Conservation (phyloP, 2,888 invertebrate species). For the Vesta saturnalis region DNA sequence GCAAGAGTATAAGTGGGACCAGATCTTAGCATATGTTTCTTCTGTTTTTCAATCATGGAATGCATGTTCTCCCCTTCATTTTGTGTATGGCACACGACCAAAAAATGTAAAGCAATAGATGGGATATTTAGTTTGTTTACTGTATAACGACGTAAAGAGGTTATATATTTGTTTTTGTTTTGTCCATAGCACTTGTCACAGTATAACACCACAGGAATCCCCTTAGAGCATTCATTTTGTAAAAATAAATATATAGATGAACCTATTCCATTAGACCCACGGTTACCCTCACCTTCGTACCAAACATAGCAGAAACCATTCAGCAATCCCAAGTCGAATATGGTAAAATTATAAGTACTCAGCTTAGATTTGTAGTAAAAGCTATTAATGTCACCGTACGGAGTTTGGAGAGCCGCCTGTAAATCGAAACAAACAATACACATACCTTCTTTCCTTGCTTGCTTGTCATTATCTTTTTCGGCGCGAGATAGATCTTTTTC, state of each 20-base stretch:
- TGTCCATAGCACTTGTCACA: background rate
- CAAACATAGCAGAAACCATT: no score
- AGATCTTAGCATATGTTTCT: background rate
- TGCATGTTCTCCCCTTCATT: background rate
- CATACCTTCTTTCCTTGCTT: background rate
- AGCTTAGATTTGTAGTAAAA: no score
- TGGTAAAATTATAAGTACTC: no score
- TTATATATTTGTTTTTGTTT: background rate
- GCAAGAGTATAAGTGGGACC: no score
- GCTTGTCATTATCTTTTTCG: constrained; percentile 3
- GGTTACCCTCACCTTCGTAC: no score
- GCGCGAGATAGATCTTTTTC: constrained; percentile 4
- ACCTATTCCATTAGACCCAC: background rate
- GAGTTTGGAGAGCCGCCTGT: background rate
- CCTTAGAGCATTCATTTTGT: no score
- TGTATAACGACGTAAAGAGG: background rate
- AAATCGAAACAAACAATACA: background rate
- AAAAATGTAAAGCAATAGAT: no score
- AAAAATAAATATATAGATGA: background rate
- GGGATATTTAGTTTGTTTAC: background rate
- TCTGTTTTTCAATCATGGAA: background rate
- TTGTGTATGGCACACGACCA: no score
- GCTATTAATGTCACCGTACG: background rate
- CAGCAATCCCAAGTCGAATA: no score
- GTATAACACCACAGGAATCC: background rate